These are phyloP conservation scores for Sebastiscus tertius DNA, from an alignment of 2,797 vertebrate species.

Conservation along the genomic window DNA sequence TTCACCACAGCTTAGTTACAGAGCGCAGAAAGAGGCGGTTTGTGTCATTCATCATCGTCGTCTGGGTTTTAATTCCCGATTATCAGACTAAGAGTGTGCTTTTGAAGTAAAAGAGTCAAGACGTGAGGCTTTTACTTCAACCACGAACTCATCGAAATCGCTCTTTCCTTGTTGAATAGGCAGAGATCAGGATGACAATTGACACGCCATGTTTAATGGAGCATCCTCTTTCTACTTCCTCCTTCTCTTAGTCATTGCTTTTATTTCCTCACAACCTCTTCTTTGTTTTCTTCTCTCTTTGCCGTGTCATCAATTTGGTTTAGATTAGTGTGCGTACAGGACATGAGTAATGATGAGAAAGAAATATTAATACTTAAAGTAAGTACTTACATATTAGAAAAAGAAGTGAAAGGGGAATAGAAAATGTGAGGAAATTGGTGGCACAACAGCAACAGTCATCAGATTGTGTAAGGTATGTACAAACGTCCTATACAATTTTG, in stretches of 20 bases:
- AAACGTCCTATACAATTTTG: too few species aligned
- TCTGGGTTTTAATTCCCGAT: slow-evolving; percentile 23
- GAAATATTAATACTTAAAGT: background rate
- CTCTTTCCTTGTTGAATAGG: slow-evolving; percentile 8
- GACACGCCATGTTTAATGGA: slow-evolving; percentile 11
- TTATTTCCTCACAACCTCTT: background rate
- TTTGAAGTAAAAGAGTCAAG: background rate
- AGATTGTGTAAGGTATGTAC: background rate
- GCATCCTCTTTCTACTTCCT: slow-evolving; percentile 8
- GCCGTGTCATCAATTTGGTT: background rate
- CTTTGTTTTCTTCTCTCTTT: background rate
- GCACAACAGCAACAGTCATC: background rate
- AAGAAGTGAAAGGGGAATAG: background rate
- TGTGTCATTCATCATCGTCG: background rate
- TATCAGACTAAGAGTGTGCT: background rate
- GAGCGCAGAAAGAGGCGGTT: slow-evolving; percentile 4
- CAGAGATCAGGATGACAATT: slow-evolving; percentile 33
- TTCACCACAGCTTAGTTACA: slow-evolving; percentile 7
- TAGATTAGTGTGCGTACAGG: background rate
- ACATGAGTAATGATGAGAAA: background rate
- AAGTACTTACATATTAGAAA: background rate
- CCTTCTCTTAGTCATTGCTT: slow-evolving; percentile 9
- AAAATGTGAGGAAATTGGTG: background rate
- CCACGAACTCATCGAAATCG: slow-evolving; percentile 7
- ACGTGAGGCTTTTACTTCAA: background rate